Base-by-base conservation (phyloP, 2,797 vertebrate species). In the Chloroceryle inda region DNA sequence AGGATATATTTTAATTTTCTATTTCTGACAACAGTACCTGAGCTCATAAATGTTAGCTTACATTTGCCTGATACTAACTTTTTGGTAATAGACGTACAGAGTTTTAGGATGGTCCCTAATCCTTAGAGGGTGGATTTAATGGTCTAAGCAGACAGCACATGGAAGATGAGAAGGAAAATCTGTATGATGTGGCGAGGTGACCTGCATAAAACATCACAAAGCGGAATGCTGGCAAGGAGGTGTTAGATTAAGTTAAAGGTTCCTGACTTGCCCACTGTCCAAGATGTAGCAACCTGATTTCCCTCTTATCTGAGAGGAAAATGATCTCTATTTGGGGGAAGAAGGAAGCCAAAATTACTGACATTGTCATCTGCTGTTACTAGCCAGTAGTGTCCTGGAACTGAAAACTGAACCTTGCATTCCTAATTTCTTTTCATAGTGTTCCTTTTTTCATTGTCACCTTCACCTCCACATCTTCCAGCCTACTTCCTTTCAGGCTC, bases 401-500 rank as follows among this genome's bases (percentile, higher is more conserved):
- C 17, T 49, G 33, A 35, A 80, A 64, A 37, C 7, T 19, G 31
- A 78, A 73, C 27, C 19, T 85, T 78, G 3, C 15, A 14, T 72
- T 88, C 69, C 20, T 71, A 24, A 38, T 38, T 45, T 88, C 14
- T 13, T 84, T 78, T 85, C 11, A 4, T 26, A 40, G 9, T 72
- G 16, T 52, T 23, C 3, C 9, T 59, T 53, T 53, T 50, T 79
- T 50, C 72, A 20, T 63, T 77, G 26, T 67, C 19, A 10, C 3
- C 2, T 0, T 0, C 0, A 0, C 89, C 38, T 83, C 5, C 22
- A 74, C 52, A 64, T 21, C 16, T 77, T 81, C 23, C 8, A 61
- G 23, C 22, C 40, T 67, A 0, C 27, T 84, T 6, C 13, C 3
- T 89, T 77, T 85, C 29, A 71, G 52, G 5, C 40, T 64, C 0